These are phyloP conservation scores for Dorcus parallelipipedus DNA, from an alignment of 2,888 invertebrate species.

Conservation along the genomic window DNA sequence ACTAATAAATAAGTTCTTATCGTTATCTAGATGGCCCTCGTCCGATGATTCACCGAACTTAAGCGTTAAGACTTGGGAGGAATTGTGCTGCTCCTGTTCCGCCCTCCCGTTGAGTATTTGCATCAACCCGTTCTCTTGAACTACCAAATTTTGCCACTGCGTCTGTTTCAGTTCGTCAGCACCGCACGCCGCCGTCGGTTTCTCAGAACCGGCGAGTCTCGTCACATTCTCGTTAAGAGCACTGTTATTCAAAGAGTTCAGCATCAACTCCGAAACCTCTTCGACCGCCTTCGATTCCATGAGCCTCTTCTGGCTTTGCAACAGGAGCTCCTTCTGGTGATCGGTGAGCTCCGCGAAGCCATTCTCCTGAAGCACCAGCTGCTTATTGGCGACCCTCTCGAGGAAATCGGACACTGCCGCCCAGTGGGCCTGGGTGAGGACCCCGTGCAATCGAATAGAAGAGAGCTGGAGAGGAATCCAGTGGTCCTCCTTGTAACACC, in stretches of 20 bases:
- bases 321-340: conserved; percentile 41
- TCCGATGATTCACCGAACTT: conserved; percentile 20
- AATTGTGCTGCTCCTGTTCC: conserved; percentile 16
- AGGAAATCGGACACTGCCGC: conserved; percentile 64
- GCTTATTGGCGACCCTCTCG: conserved; percentile 61
- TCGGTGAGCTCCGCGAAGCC: conserved; percentile 47
- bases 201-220: conserved; percentile 29
- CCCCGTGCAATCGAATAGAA: conserved; percentile 64
- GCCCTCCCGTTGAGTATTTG: conserved; percentile 26
- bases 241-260: conserved; percentile 15
- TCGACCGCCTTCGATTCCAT: conserved; percentile 6
- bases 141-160: conserved; percentile 28
- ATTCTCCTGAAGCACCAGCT: conserved; percentile 56
- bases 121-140: conserved; percentile 29
- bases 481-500: conserved; percentile 66
- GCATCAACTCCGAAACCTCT: conserved; percentile 12
- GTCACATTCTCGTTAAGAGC: conserved; percentile 33
- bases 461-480: conserved; percentile 66
- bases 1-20: conserved; percentile 46
- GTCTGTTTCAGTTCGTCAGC: conserved; percentile 12
- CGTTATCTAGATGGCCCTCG: conserved; percentile 13
- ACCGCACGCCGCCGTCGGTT: conserved; percentile 17
- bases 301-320: conserved; percentile 29
- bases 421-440: conserved; percentile 63
- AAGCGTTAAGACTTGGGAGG: conserved; percentile 26